Base-by-base conservation (phyloP, 2,797 vertebrate genomes). In the Telmatherina bonti region DNA sequence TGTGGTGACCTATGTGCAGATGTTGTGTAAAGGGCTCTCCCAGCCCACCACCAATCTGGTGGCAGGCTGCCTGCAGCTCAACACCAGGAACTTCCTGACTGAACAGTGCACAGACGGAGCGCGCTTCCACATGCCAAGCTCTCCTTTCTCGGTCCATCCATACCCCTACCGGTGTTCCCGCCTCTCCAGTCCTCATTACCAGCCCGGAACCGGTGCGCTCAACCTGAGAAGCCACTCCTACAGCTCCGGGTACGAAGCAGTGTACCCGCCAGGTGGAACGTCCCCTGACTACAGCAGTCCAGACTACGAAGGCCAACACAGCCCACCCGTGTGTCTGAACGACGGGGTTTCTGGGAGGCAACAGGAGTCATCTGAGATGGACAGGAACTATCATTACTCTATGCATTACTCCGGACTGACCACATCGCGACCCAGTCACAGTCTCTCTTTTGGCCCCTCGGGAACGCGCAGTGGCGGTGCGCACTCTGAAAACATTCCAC, bases 11-110 rank as follows among this genome's bases (percentile, higher is more conserved):
- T 99, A 97, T 85, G 97, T 99, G 90, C 98, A 99, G 95, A 99
- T 97, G 84, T 85, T 99, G 88, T 99, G 98, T 80, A 98, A 98
- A 84, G 98, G 98, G 67, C 93, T 99, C 70, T 99, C 98, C 9
- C 98, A 99, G 76, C 98, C 98, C 90, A 99, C 98, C 51, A 99
- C 97, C 74, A 99, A 99, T 88, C 94, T 99, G 91, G 97, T 99
- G 89, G 97, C 98, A 10, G 98, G 98, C n/a, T 99, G 97, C 83
- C 93, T 99, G 80, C 98, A 99, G 93, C 96, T 99, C 85, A 99
- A 99, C 88, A 97, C 97, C 72, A 93, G 98, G 87, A 99, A 98
- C 89, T 99, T 99, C 94, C 94, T 99, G 49, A 97, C 96, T 0
- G 97, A 99, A 82, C 97, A 95, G 72, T 95, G 96, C 5, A 91